Conservation (phyloP, 37 sponge, comb jelly and placozoan genomes). For the Chondrilla cf. caribensis region DNA sequence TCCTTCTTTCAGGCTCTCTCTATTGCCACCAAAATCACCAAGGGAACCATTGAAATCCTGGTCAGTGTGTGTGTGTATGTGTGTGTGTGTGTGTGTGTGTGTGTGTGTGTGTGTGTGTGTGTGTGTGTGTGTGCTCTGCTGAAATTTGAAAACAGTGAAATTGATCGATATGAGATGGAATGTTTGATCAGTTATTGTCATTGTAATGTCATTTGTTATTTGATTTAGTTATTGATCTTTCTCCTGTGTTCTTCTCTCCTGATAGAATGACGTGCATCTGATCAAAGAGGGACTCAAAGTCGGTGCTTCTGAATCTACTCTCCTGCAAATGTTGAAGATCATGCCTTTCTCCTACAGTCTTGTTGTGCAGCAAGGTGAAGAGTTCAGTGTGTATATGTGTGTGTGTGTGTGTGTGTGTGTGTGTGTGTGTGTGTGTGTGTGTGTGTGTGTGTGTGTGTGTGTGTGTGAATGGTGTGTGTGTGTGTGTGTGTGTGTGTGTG, state of each 20-base stretch:
- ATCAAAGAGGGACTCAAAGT: slow-evolving; percentile 85
- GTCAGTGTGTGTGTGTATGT: slow-evolving; percentile 33
- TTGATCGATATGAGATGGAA: too few species aligned
- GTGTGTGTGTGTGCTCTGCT: too few species aligned
- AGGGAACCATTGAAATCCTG: slow-evolving; percentile 95
- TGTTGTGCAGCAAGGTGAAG: slow-evolving; percentile 55
- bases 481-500: neutral
- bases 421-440: neutral
- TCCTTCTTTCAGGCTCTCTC: slow-evolving; percentile 97
- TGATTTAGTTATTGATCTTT: too few species aligned
- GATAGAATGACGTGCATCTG: slow-evolving; percentile 84
- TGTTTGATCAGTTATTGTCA: too few species aligned
- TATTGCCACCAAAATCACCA: slow-evolving; percentile 96
- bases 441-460: neutral
- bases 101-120: too few species aligned
- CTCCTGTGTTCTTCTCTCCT: neutral
- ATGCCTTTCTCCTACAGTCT: slow-evolving; percentile 95
- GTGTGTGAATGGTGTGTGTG: too few species aligned
- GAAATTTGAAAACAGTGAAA: too few species aligned
- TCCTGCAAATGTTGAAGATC: slow-evolving; percentile 98
- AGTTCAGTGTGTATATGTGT: neutral
- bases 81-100: too few species aligned
- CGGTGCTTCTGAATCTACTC: slow-evolving; percentile 93
- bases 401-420: slow-evolving; percentile 12
- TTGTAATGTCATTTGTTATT: too few species aligned